phyloP scores from a whole-genome alignment of 2,113 vertebrate species.

The Athene noctua region DNA sequence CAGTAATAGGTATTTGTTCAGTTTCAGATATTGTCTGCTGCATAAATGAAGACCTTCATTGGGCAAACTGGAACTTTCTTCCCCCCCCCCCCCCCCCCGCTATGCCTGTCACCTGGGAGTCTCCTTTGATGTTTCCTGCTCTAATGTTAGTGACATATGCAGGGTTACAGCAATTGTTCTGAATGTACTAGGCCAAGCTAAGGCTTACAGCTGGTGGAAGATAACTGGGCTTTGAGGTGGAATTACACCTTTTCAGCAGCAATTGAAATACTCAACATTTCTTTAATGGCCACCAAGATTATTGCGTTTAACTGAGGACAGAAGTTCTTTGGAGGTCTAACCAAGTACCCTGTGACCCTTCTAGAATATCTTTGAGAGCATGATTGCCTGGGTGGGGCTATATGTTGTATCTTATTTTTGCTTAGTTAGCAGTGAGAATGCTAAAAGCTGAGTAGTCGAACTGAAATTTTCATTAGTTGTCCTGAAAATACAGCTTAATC shows the following conservation, averaged over 20 bases:
- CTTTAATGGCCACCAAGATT: neutral
- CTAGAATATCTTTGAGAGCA: neutral
- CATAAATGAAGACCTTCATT: neutral
- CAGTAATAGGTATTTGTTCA: neutral
- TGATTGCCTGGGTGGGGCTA: neutral
- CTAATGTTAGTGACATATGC: accelerated
- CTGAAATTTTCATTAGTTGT: neutral
- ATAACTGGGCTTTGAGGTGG: neutral
- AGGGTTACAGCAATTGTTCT: neutral
- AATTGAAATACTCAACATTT: neutral
- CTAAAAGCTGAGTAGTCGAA: neutral
- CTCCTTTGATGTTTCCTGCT: neutral
- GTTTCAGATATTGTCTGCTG: neutral
- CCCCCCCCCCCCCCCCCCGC: accelerated
- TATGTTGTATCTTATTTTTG: neutral
- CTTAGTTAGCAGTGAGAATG: neutral
- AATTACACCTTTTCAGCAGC: neutral
- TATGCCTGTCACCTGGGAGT: neutral
- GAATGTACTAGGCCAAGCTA: neutral
- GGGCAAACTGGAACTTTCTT: neutral
- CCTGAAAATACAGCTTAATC: neutral
- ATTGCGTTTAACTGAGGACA: neutral
- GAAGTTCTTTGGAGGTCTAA: neutral
- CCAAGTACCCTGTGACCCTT: neutral
- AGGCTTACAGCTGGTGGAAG: neutral